Conservation (phyloP, 2,888 invertebrate species). For the Pseudanteris insignis region DNA sequence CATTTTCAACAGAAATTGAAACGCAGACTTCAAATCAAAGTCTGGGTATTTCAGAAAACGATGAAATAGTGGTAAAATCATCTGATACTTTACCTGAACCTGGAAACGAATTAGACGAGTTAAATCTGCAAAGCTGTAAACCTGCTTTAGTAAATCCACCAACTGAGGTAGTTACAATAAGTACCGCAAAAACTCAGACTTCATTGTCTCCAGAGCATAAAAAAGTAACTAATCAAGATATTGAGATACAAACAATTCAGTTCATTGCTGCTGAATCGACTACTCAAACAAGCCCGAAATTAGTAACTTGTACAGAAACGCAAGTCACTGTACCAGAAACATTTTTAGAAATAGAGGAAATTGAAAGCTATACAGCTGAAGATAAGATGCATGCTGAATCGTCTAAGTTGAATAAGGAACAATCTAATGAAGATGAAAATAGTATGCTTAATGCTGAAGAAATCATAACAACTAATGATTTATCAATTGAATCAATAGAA, state of each 20-base stretch:
- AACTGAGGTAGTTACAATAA: constrained; percentile 52
- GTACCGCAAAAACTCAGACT: constrained; percentile 56
- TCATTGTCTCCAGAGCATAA: constrained; percentile 49
- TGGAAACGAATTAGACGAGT: too few species aligned
- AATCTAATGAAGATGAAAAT: not conserved
- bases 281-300: constrained; percentile 54
- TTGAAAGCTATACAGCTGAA: not conserved
- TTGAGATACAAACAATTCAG: constrained; percentile 52
- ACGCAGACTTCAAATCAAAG: constrained; percentile 69
- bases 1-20: constrained; percentile 65
- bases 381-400: not conserved
- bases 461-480: not conserved
- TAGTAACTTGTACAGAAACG: constrained; percentile 34
- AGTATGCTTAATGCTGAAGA: not conserved
- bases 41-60: too few species aligned
- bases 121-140: too few species aligned
- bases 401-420: not conserved
- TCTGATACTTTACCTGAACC: too few species aligned
- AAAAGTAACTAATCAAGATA: constrained; percentile 48
- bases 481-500: not conserved
- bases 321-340: constrained; percentile 18
- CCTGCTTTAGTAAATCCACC: constrained; percentile 68
- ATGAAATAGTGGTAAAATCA: too few species aligned
- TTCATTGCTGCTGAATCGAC: constrained; percentile 17
- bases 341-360: not conserved